Evolutionary conservation across 2,113 vertebrate genomes (phyloP), one percentile per base, ranked within the genome.

Genomic region (Pseudopodoces humilis): DNA sequence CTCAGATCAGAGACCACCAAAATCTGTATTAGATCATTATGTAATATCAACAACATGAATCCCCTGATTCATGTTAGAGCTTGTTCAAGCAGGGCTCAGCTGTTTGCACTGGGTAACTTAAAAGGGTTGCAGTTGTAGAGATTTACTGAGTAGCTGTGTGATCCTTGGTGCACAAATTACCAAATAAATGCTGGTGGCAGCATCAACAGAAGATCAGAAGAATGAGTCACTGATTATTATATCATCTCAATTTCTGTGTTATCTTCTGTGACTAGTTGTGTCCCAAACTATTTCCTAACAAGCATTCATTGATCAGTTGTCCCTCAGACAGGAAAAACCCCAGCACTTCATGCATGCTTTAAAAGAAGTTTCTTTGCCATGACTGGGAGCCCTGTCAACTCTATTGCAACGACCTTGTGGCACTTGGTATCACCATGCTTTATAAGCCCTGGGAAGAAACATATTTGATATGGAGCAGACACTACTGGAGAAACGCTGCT

Each of bases 11-110:
- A 83, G 39, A 78, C 59, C 46, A 31, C 59, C 50, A 77, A 88
- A 90, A 58, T 50, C 31, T 77, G 11, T 55, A 52, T 85, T 80
- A 88, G 75, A 65, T 80, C 28, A 59, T 55, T 77, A 31, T 80
- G 39, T 72, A 70, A 28, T 70, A 90, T 62, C 63, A 83, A 20
- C 37, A 83, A 46, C 1, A 6, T 88, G 77, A 87, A 86, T 88
- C 59, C 71, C 72, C 33, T 64, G 41, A 76, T 58, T 93, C 33
- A 17, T 50, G 63, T 56, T 85, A 72, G 37, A 62, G 60, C 37
- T 85, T 72, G 58, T 76, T 91, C 67, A 85, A 80, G 37, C 46
- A 83, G 44, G 49, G 33, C 68, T 95, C 83, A 83, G 76, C 49
- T 93, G 22, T 88, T 91, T 80, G 37, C 56, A 43, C 85, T 71